Conservation (phyloP, 2,113 vertebrate species). For the Zonotrichia leucophrys region DNA sequence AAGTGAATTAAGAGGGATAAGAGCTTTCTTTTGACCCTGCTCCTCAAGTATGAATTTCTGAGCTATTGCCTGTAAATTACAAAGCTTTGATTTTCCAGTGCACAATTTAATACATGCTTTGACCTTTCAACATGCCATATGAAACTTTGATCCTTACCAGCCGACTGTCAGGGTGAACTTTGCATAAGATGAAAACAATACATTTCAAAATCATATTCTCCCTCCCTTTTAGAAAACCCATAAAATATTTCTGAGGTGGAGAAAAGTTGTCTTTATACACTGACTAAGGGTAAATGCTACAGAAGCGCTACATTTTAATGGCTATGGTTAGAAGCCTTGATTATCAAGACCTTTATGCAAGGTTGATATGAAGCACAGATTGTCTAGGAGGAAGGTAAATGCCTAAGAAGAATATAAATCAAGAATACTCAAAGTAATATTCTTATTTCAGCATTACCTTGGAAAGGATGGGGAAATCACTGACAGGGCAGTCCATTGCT, state of each 20-base stretch:
- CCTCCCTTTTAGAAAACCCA: neutral
- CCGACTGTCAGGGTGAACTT: conserved; percentile 62
- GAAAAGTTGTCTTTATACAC: neutral
- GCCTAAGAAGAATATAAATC: neutral
- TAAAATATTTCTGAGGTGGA: conserved; percentile 30
- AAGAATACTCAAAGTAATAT: neutral
- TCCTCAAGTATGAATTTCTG: conserved; percentile 35
- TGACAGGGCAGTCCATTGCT: neutral
- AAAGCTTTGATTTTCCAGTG: conserved; percentile 57
- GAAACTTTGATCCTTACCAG: conserved; percentile 64
- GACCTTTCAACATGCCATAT: conserved; percentile 55
- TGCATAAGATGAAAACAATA: conserved; percentile 55
- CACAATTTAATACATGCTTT: conserved; percentile 53
- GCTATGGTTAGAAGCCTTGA: conserved; percentile 22
- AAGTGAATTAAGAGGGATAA: conserved; percentile 12
- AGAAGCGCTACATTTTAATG: conserved; percentile 10
- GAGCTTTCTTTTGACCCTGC: conserved; percentile 36
- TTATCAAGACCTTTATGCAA: neutral
- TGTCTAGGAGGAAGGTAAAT: neutral
- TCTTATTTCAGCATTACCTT: neutral
- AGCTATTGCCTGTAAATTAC: conserved; percentile 47
- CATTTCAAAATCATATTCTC: neutral
- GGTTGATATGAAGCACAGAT: neutral
- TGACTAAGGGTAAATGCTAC: conserved; percentile 27
- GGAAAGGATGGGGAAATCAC: neutral